A percentile compares a stretch with the other conserved stretches of the same genome.
Evolutionary conservation across 2,888 invertebrate species (phyloP).

Genomic region (Netelia inedita): DNA sequence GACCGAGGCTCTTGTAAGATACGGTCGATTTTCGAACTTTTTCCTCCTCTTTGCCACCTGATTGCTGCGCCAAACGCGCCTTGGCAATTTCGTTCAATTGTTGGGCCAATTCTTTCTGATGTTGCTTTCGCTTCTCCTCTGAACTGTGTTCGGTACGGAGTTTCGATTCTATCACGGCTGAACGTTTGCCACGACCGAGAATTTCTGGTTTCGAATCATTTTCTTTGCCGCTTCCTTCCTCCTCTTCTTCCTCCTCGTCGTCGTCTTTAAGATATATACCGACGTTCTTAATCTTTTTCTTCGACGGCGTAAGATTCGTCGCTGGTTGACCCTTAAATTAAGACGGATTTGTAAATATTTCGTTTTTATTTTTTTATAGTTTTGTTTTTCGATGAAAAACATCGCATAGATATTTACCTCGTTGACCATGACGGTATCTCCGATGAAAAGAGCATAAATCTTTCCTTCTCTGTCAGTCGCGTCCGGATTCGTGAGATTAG

Average conservation of each 20-base stretch:
- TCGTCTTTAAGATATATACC: slow-evolving; percentile 97
- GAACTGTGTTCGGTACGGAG: slow-evolving; percentile 97
- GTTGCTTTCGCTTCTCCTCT: slow-evolving; percentile 98
- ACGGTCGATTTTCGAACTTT: slow-evolving; percentile 97
- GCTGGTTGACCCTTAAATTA: slow-evolving; percentile 89
- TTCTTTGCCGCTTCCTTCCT: slow-evolving; percentile 87
- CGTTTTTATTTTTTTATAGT: neutral
- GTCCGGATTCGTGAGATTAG: slow-evolving; percentile 93
- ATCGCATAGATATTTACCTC: slow-evolving; percentile 87
- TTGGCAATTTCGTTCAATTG: slow-evolving; percentile 97
- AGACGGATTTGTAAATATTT: neutral
- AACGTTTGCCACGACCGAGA: slow-evolving; percentile 93
- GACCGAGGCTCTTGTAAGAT: slow-evolving; percentile 96
- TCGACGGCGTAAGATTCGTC: slow-evolving; percentile 94
- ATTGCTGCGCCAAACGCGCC: slow-evolving; percentile 95
- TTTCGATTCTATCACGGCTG: slow-evolving; percentile 97
- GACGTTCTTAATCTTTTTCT: slow-evolving; percentile 97
- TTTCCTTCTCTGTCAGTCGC: slow-evolving; percentile 95
- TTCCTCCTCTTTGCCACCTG: slow-evolving; percentile 93
- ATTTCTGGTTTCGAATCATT: slow-evolving; percentile 89
- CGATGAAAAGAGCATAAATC: slow-evolving; percentile 96
- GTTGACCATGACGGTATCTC: slow-evolving; percentile 98
- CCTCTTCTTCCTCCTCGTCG: slow-evolving; percentile 90
- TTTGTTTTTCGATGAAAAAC: slow-evolving; percentile 7
- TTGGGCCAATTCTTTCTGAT: slow-evolving; percentile 97